Percentiles rank a stretch among this genome's conserved stretches.
Conservation (phyloP, 1,140 invertebrate genomes). For the Dryas iulia region DNA sequence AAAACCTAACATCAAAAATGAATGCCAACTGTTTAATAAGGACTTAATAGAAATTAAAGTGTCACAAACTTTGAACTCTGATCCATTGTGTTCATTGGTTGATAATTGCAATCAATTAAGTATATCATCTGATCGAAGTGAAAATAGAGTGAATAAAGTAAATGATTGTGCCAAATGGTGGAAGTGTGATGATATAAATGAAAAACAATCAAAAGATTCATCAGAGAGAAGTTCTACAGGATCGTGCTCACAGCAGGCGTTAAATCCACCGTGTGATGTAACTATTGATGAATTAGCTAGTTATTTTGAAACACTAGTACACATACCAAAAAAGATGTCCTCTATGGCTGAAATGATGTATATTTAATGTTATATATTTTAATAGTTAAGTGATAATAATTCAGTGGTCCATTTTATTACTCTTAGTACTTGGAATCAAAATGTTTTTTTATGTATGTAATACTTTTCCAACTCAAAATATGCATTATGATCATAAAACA, state of each 20-base stretch:
- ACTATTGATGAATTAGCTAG: slow-evolving; percentile 95
- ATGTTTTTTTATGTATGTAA: not conserved
- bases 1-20: slow-evolving; percentile 39
- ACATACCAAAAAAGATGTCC: slow-evolving; percentile 98
- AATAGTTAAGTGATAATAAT: slow-evolving; percentile 14
- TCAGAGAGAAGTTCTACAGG: slow-evolving; percentile 48
- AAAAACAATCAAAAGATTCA: slow-evolving; percentile 41
- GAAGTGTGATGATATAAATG: slow-evolving; percentile 42
- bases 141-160: slow-evolving; percentile 29
- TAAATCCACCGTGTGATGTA: slow-evolving; percentile 86
- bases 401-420: slow-evolving; percentile 24
- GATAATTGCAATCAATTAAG: slow-evolving; percentile 67
- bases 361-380: slow-evolving; percentile 84
- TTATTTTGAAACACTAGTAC: slow-evolving; percentile 95
- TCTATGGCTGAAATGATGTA: slow-evolving; percentile 99
- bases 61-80: slow-evolving; percentile 36
- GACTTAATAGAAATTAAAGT: slow-evolving; percentile 24
- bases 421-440: slow-evolving; percentile 1
- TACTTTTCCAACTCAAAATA: not conserved
- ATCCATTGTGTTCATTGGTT: slow-evolving; percentile 50
- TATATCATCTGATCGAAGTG: slow-evolving; percentile 51
- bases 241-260: slow-evolving; percentile 84
- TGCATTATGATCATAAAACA: not conserved
- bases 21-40: slow-evolving; percentile 33
- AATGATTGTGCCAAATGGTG: slow-evolving; percentile 57